Conservation (phyloP, 2,888 invertebrate genomes). For the Habroteleia sp. region DNA sequence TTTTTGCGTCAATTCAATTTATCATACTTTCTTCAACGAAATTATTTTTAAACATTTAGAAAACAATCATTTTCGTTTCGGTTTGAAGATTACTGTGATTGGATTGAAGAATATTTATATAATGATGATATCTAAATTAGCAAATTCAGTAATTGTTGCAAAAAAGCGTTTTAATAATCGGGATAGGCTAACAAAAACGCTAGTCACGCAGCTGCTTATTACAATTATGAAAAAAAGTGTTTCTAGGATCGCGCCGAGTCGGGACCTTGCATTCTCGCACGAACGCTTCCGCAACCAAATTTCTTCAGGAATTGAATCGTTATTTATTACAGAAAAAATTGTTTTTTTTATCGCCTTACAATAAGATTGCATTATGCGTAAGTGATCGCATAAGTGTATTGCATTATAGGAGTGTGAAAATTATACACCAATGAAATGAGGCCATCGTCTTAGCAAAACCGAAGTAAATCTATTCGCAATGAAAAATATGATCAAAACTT, state of each 20-base stretch:
- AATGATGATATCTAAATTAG: constrained; percentile 33
- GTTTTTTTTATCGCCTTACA: constrained; percentile 8
- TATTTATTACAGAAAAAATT: not conserved
- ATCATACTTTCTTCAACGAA: too few relatives aligned
- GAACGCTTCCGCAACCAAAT: constrained; percentile 64
- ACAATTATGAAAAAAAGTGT: constrained; percentile 39
- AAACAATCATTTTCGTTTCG: constrained; percentile 4
- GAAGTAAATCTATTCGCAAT: constrained; percentile 74
- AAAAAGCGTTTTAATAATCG: constrained; percentile 27
- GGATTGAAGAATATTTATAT: constrained; percentile 18
- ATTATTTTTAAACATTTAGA: not conserved
- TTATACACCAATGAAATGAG: constrained; percentile 45
- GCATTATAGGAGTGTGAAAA: constrained; percentile 36
- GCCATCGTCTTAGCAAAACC: constrained; percentile 35
- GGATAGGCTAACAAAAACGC: constrained; percentile 21
- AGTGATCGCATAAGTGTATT: constrained; percentile 14
- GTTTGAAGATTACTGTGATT: constrained; percentile 12
- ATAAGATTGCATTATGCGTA: constrained; percentile 32
- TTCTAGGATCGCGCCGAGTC: constrained; percentile 28
- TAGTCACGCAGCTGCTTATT: constrained; percentile 48
- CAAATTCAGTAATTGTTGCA: constrained; percentile 32
- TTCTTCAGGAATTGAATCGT: constrained; percentile 32
- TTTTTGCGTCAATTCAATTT: too few relatives aligned
- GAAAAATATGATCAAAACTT: constrained; percentile 21
- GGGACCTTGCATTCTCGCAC: constrained; percentile 64